These are phyloP conservation scores for Numenius phaeopus DNA, from an alignment of 2,797 vertebrate genomes.

Conservation along the genomic window DNA sequence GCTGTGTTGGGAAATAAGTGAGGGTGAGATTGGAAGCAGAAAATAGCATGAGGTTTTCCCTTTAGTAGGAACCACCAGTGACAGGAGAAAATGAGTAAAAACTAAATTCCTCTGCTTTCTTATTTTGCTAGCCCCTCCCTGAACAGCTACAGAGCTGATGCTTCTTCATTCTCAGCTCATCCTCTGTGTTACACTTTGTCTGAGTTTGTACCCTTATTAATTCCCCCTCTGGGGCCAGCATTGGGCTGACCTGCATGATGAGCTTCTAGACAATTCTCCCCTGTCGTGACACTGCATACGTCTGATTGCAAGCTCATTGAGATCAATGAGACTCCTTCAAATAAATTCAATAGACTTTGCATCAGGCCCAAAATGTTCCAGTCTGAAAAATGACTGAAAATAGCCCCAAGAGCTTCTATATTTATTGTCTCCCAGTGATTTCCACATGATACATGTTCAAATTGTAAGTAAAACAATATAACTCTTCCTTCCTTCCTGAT, in stretches of 20 bases:
- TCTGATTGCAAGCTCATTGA: neutral
- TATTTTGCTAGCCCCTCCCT: neutral
- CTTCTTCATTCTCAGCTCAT: neutral
- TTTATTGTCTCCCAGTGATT: neutral
- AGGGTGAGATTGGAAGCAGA: neutral
- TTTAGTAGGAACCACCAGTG: neutral
- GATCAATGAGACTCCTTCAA: neutral
- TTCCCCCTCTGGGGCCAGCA: neutral
- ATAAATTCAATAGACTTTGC: neutral
- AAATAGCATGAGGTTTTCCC: neutral
- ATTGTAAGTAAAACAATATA: neutral
- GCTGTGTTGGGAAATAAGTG: neutral
- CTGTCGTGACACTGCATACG: neutral
- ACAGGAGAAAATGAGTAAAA: neutral
- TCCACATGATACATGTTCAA: neutral
- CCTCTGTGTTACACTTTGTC: neutral
- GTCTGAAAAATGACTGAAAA: neutral
- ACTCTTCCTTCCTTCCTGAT: neutral
- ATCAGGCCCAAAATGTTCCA: neutral
- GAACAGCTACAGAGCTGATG: neutral
- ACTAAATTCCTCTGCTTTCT: neutral
- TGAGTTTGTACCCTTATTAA: neutral
- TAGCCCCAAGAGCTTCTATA: neutral
- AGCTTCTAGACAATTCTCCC: neutral
- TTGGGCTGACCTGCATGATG: neutral